Base-by-base conservation (phyloP, 2,113 vertebrate species). In the Symphodus melops region DNA sequence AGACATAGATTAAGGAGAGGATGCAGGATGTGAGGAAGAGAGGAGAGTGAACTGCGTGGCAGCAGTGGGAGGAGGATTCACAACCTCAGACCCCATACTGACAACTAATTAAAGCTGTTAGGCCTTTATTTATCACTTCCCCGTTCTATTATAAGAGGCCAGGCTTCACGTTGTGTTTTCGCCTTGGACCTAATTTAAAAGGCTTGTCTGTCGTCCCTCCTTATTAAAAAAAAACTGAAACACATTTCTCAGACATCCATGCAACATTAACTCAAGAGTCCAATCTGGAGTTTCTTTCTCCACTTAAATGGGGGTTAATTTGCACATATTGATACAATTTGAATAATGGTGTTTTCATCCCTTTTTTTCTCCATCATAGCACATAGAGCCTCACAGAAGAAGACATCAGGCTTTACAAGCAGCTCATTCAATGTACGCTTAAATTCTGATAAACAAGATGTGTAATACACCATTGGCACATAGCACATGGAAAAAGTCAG, bases 61-160 rank as follows among this genome's bases (percentile, higher is more conserved):
- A 57, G 49, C 12, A 55, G 69, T 33, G 10, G 56, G 33, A 63
- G 81, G 56, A 64, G 48, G 70, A 65, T 79, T 70, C 79, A 65
- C 17, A 70, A 70, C 55, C 69, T 58, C 25, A 77, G 75, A 82
- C 76, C 44, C 23, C 49, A 74, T 52, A 62, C 82, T 85, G 68
- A 58, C 55, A 86, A 21, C 71, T 73, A 82, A 83, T 89, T 88
- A 84, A 77, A 87, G 46, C 64, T 52, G 58, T 77, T 79, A 64
- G 63, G 73, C 55, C 68, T 63, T 79, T 78, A 76, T 88, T 76
- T 77, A 72, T 79, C 65, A 57, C 76, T 54, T 56, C 42, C 60
- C 54, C 64, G 54, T 70, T 79, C 7, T 65, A 44, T 56, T 52
- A 44, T 44, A 36, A 46, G 51, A 20, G 16, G 23, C 6, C 1